phyloP scores from a whole-genome alignment of 2,113 vertebrate genomes.

The Thomomys bottae region DNA sequence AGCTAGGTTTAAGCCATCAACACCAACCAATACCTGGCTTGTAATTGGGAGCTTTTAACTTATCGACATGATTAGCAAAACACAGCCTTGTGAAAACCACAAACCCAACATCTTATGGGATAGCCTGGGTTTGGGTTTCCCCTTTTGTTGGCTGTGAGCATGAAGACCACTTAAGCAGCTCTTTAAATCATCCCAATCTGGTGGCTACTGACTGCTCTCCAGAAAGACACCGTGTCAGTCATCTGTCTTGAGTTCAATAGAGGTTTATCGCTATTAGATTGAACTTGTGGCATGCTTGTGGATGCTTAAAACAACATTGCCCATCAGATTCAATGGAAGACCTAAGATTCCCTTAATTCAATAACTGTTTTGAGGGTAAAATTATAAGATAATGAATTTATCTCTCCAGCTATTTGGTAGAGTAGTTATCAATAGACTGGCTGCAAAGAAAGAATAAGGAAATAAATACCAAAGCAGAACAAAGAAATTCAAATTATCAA shows the following conservation, averaged over 20 bases:
- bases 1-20: no score
- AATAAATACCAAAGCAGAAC: not conserved
- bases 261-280: not conserved
- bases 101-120: not conserved
- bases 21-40: no score
- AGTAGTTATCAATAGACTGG: not conserved
- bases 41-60: constrained; percentile 10
- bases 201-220: not conserved
- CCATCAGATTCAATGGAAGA: not conserved
- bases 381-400: not conserved
- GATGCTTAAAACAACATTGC: not conserved
- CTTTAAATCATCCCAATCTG: not conserved
- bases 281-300: not conserved
- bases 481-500: not conserved
- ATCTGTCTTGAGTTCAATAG: not conserved
- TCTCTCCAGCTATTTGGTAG: not conserved
- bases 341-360: not conserved
- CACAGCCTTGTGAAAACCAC: constrained; percentile 11
- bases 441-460: not conserved
- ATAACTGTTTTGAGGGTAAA: not conserved
- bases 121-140: not conserved
- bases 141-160: not conserved
- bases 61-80: constrained; percentile 9
- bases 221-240: not conserved
- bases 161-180: not conserved